phyloP scores from a whole-genome alignment of 2,888 invertebrate genomes.

The Oxycera nigricornis region DNA sequence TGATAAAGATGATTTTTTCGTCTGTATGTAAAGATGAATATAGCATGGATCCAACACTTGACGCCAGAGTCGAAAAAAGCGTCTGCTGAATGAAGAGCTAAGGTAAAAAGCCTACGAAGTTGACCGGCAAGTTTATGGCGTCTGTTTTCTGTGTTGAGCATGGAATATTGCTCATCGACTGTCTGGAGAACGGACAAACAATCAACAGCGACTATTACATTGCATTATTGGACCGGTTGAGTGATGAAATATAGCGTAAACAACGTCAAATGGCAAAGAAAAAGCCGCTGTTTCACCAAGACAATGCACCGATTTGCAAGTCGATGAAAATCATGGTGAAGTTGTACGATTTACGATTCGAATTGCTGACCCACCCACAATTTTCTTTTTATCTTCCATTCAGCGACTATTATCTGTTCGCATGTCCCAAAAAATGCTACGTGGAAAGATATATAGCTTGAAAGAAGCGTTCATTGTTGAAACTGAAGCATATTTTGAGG shows the following conservation, averaged over 20 bases:
- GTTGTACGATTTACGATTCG: not conserved
- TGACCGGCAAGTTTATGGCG: not conserved
- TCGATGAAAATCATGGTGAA: not conserved
- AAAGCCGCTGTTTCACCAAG: too few relatives aligned
- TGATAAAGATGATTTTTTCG: not conserved
- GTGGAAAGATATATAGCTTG: not conserved
- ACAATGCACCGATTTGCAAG: too few relatives aligned
- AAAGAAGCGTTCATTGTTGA: not conserved
- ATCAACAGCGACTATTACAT: not conserved
- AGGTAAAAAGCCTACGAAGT: not conserved
- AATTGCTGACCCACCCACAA: not conserved
- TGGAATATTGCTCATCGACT: not conserved
- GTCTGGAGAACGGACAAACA: not conserved
- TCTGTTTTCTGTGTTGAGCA: not conserved
- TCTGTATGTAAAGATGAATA: not conserved
- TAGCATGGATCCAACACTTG: not conserved
- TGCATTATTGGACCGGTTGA: not conserved
- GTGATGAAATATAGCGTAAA: not conserved
- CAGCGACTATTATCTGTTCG: not conserved
- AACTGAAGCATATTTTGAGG: not conserved
- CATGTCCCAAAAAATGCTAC: not conserved
- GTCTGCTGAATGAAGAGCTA: not conserved
- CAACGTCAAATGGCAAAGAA: too few relatives aligned
- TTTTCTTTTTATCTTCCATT: not conserved
- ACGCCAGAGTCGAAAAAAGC: not conserved